phyloP scores from a whole-genome alignment of 2,113 vertebrate species.

The Rallus limicola region DNA sequence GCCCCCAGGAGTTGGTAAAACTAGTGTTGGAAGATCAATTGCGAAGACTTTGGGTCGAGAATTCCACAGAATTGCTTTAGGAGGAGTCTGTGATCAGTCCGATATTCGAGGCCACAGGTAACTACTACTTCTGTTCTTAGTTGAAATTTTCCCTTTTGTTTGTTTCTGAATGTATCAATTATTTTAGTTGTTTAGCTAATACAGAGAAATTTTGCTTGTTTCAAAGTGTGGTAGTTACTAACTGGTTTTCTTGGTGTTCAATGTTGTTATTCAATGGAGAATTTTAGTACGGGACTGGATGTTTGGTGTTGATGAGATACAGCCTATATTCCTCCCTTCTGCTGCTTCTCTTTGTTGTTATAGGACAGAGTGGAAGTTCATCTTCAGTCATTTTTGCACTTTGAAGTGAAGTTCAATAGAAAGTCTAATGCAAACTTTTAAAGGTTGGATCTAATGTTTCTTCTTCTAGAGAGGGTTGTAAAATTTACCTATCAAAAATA shows the following conservation, averaged over 20 bases:
- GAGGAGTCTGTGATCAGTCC: conserved; percentile 96
- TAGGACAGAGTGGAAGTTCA: neutral
- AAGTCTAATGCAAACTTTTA: neutral
- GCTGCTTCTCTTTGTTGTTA: neutral
- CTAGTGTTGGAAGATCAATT: conserved; percentile 94
- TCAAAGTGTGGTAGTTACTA: neutral
- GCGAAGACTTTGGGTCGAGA: conserved; percentile 93
- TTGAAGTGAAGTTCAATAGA: neutral
- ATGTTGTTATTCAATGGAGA: neutral
- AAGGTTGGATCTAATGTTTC: neutral
- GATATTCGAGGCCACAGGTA: conserved; percentile 98
- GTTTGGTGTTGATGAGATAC: neutral
- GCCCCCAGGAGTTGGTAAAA: conserved; percentile 96
- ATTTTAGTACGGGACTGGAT: neutral
- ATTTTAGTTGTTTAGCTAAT: neutral
- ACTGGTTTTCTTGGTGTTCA: neutral
- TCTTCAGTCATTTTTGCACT: neutral
- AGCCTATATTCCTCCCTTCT: neutral
- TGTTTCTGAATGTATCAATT: neutral
- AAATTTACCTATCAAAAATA: neutral
- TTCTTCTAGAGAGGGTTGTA: neutral
- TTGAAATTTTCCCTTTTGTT: neutral
- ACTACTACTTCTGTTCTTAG: neutral
- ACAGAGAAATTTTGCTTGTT: neutral
- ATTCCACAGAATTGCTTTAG: conserved; percentile 94